Conservation (phyloP, 2,888 invertebrate species). For the Drosophila robusta region DNA sequence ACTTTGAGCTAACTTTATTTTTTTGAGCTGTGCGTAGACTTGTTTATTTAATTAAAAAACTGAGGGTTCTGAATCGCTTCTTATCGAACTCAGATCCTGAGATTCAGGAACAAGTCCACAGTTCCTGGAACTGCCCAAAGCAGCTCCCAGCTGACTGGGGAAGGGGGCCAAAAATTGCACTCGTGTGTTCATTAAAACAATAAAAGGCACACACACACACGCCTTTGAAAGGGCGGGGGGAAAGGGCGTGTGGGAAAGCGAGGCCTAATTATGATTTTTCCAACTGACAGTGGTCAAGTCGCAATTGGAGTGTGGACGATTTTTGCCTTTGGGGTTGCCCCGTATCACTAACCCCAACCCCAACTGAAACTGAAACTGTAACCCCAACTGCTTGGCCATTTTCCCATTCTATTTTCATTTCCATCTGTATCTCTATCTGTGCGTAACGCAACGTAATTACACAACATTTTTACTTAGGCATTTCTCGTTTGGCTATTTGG, state of each 20-base stretch:
- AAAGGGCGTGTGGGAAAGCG: constrained; percentile 23
- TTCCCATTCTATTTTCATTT: constrained; percentile 37
- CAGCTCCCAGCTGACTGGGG: neutral
- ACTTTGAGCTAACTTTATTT: too few species aligned
- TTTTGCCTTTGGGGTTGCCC: constrained; percentile 34
- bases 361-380: constrained; percentile 4
- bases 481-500: constrained; percentile 73
- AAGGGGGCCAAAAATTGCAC: constrained; percentile 54
- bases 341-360: neutral
- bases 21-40: too few species aligned
- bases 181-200: constrained; percentile 78
- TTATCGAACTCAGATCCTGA: neutral
- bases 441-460: constrained; percentile 77
- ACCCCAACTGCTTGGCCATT: constrained; percentile 11
- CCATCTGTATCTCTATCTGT: constrained; percentile 69
- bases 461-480: constrained; percentile 76
- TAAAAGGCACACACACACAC: constrained; percentile 61
- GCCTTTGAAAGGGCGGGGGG: neutral
- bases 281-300: constrained; percentile 67
- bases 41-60: too few species aligned
- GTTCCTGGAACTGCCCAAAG: neutral
- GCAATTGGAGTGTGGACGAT: constrained; percentile 22
- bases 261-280: constrained; percentile 78
- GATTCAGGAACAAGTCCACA: neutral
- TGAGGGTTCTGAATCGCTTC: too few species aligned